Evolutionary conservation across 2,888 invertebrate species (phyloP).

Genomic region (Eustalomyia histrio): DNA sequence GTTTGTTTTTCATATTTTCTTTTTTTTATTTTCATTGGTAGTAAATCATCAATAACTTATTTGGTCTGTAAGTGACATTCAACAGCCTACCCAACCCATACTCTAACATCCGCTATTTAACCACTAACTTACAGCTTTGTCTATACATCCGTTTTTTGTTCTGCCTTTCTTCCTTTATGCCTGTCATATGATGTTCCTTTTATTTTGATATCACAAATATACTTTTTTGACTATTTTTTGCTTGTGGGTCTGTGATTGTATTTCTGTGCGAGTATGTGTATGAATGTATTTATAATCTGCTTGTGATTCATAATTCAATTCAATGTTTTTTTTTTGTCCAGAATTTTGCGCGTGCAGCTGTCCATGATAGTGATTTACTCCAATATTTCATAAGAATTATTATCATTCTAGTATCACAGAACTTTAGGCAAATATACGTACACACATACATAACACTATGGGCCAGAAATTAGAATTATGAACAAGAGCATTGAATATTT

Average conservation of each 20-base stretch:
- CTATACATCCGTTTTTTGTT: conserved; percentile 29
- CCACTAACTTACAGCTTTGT: conserved; percentile 52
- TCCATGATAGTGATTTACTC: conserved; percentile 50
- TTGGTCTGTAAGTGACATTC: conserved; percentile 45
- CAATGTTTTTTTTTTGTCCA: conserved; percentile 17
- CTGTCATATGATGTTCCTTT: conserved; percentile 40
- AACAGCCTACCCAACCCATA: conserved; percentile 24
- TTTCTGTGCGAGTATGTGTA: conserved; percentile 11
- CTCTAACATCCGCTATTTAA: conserved; percentile 27
- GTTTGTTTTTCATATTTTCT: conserved; percentile 7
- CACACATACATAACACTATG: neutral
- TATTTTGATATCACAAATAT: conserved; percentile 10
- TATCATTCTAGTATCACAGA: conserved; percentile 38
- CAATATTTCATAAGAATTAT: conserved; percentile 41
- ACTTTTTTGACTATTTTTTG: conserved; percentile 2
- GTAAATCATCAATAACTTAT: conserved; percentile 61
- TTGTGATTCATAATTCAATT: conserved; percentile 58
- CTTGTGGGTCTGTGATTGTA: neutral
- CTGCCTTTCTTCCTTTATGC: conserved; percentile 20
- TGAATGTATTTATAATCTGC: conserved; percentile 49
- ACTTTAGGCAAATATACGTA: conserved; percentile 8
- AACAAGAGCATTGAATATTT: no score
- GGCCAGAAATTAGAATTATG: no score
- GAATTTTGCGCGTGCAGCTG: conserved; percentile 35
- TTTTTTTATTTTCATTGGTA: conserved; percentile 10